Base-by-base conservation (phyloP, 1,140 invertebrate species). In the Pseudachorutes palmiensis region DNA sequence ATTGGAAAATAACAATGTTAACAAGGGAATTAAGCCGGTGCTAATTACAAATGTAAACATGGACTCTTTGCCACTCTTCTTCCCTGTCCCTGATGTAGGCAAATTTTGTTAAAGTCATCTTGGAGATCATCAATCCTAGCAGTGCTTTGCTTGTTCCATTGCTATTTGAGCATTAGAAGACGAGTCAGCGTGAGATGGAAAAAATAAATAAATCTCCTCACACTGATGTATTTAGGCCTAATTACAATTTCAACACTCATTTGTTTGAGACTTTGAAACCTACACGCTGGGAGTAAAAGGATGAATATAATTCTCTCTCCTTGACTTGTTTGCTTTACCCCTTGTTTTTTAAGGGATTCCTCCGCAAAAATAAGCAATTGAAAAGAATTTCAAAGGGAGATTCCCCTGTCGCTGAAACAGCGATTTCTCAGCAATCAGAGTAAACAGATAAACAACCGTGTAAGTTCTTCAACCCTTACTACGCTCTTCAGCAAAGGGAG, bases 31-130 rank as follows among this genome's bases (percentile, higher is more conserved):
- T 55, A 55, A 9, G n/a, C n/a, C n/a, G n/a, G 9, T 55, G 51
- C 51, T 55, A 55, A 55, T 55, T 55, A 55, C 12, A 55, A 55
- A 55, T 55, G 51, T 55, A 55, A 55, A 55, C 51, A 55, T 41
- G 36, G 19, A 24, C 12, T 14, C 5, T 16, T 5, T 55, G 51
- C 9, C 3, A 26, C 12, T 16, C 12, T 55, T 3, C 5, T 22
- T 26, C 51, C 51, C 24, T 19, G 14, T 5, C 12, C 24, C 5
- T 19, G 24, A 55, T 12, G 3, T 26, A 5, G 24, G 24, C 51
- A 55, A 55, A 14, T 16, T 55, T 55, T 24, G 12, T 55, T 5
- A 19, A 19, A 55, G 51, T 12, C 24, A 5, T 55, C 51, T 24
- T 55, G 24, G 12, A 45, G 51, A 55, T 55, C 51, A 55, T 55